phyloP scores from a whole-genome alignment of 2,888 invertebrate species.

The Pyralis farinalis region DNA sequence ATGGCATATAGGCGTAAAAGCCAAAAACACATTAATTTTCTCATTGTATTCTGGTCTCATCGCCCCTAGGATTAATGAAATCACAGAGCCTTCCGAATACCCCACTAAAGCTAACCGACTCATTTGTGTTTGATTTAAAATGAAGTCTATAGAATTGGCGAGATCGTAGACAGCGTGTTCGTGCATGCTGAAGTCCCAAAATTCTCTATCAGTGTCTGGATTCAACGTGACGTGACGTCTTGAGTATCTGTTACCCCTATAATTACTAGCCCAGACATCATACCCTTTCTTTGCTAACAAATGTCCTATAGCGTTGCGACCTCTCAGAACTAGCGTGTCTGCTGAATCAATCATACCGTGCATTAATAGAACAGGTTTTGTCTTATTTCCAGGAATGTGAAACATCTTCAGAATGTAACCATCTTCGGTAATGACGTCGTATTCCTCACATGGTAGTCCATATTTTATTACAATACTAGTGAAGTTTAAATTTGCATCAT shows the following conservation, averaged over 20 bases:
- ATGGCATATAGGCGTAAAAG: constrained; percentile 30
- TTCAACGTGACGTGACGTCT: constrained; percentile 59
- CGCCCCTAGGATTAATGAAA: constrained; percentile 70
- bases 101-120: constrained; percentile 81
- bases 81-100: constrained; percentile 83
- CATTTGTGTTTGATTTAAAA: constrained; percentile 55
- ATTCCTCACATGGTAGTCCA: constrained; percentile 16
- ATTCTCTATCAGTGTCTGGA: constrained; percentile 39
- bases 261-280: constrained; percentile 47
- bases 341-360: constrained; percentile 27
- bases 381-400: constrained; percentile 24
- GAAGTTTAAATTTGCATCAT: constrained; percentile 17
- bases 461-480: constrained; percentile 22
- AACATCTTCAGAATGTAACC: constrained; percentile 30
- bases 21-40: constrained; percentile 68
- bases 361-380: constrained; percentile 24
- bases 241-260: constrained; percentile 81
- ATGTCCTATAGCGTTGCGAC: constrained; percentile 24
- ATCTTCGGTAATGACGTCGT: constrained; percentile 28
- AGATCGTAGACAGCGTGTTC: constrained; percentile 85
- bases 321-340: constrained; percentile 30
- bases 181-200: constrained; percentile 80
- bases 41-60: constrained; percentile 72
- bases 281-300: constrained; percentile 62
- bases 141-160: constrained; percentile 74